Evolutionary conservation across 2,797 vertebrate species (phyloP).

Genomic region (Lithobates sylvaticus): DNA sequence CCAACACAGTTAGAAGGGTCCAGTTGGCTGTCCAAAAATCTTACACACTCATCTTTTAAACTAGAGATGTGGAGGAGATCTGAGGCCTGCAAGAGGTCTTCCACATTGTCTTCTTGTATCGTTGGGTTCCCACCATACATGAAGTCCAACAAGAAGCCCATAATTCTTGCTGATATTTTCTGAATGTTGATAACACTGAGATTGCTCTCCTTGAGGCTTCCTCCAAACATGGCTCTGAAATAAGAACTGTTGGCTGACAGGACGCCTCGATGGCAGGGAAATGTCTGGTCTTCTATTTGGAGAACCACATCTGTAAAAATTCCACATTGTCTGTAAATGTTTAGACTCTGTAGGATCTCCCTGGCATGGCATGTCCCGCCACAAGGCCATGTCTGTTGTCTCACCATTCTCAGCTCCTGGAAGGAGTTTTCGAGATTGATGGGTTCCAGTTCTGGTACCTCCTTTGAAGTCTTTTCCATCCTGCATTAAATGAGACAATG

Average conservation of each 20-base stretch:
- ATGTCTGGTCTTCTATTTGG: constrained; percentile 72
- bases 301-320: constrained; percentile 80
- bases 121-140: constrained; percentile 75
- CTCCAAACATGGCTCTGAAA: constrained; percentile 77
- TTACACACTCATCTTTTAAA: constrained; percentile 73
- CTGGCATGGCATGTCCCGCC: constrained; percentile 71
- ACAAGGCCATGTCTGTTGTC: constrained; percentile 60
- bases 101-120: constrained; percentile 76
- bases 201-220: constrained; percentile 67
- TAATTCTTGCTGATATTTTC: constrained; percentile 68
- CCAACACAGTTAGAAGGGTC: constrained; percentile 77
- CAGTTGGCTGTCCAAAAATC: constrained; percentile 77
- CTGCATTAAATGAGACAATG: constrained; percentile 20
- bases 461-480: constrained; percentile 62
- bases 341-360: constrained; percentile 76
- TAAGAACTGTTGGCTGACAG: constrained; percentile 78
- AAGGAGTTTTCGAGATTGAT: constrained; percentile 45
- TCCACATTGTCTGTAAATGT: constrained; percentile 71
- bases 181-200: constrained; percentile 69
- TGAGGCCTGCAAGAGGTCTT: constrained; percentile 73
- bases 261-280: constrained; percentile 79
- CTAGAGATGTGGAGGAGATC: constrained; percentile 75
- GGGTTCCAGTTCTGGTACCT: constrained; percentile 44
- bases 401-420: background rate
- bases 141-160: constrained; percentile 78